These are phyloP conservation scores for Apodemus speciosus DNA, from an alignment of 2,113 vertebrate species.

Conservation along the genomic window DNA sequence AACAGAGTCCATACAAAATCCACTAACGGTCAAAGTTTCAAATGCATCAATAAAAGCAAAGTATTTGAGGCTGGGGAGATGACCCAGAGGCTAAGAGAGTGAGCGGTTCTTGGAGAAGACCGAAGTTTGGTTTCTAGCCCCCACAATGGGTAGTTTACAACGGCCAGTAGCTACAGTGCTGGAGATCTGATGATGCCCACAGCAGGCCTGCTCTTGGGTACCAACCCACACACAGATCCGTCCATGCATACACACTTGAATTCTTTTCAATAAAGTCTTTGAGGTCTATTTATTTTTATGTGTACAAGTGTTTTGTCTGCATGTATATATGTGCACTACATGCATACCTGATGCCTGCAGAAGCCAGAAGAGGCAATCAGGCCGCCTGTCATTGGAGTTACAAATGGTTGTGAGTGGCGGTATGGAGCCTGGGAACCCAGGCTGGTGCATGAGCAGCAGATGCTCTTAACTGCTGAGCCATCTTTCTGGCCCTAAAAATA, in stretches of 20 bases:
- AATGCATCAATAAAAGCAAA: not conserved
- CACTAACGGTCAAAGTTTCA: not conserved
- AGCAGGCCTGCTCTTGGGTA: not conserved
- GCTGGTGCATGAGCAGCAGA: too few relatives aligned
- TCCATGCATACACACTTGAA: not conserved
- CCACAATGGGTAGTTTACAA: not conserved
- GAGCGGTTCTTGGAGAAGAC: not conserved
- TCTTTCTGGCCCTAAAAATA: not conserved
- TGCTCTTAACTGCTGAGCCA: not conserved
- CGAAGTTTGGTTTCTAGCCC: not conserved
- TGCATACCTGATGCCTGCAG: not conserved
- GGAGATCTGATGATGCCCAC: too few relatives aligned
- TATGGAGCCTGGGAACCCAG: not conserved
- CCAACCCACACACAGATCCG: not conserved
- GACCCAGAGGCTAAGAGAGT: not conserved
- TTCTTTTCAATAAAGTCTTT: not conserved
- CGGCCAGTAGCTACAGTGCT: too few relatives aligned
- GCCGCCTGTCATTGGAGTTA: not conserved
- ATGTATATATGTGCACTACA: not conserved
- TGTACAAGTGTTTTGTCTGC: not conserved
- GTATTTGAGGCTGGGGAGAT: not conserved
- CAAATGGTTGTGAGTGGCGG: not conserved
- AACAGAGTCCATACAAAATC: not conserved
- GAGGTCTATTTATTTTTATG: not conserved
- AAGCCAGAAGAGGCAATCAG: not conserved